Conservation (phyloP, 2,888 invertebrate species). For the Drosophila anomalata region DNA sequence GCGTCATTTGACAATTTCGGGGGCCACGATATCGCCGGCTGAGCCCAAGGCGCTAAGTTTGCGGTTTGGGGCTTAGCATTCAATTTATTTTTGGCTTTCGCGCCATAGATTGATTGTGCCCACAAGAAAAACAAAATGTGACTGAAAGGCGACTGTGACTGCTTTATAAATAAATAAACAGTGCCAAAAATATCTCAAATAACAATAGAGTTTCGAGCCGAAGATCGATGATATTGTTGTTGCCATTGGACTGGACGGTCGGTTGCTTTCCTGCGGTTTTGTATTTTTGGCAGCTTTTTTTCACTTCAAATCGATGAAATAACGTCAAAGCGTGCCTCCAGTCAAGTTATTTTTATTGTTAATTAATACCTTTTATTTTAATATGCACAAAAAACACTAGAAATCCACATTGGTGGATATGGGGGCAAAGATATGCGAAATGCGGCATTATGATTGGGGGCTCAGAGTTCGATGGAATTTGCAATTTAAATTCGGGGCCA, state of each 20-base stretch:
- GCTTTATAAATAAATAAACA: constrained; percentile 70
- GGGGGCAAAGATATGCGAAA: constrained; percentile 17
- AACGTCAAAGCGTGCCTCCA: constrained; percentile 76
- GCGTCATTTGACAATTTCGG: constrained; percentile 52
- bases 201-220: constrained; percentile 54
- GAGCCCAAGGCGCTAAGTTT: constrained; percentile 50
- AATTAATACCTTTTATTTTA: constrained; percentile 75
- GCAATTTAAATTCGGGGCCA: constrained; percentile 78
- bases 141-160: constrained; percentile 45
- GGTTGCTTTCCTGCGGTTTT: constrained; percentile 35
- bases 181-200: constrained; percentile 74
- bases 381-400: constrained; percentile 53
- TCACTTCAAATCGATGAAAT: constrained; percentile 55
- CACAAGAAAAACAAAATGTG: constrained; percentile 32
- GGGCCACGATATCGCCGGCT: constrained; percentile 31
- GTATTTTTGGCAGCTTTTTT: constrained; percentile 24
- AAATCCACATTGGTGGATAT: constrained; percentile 20
- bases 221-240: constrained; percentile 64
- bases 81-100: constrained; percentile 70
- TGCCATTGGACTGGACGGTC: constrained; percentile 17
- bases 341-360: constrained; percentile 75
- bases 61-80: constrained; percentile 39
- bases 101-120: constrained; percentile 54
- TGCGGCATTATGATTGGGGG: constrained; percentile 30
- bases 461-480: constrained; percentile 60